These are phyloP conservation scores for Mola mola DNA, from an alignment of 2,113 vertebrate genomes.

Conservation along the genomic window DNA sequence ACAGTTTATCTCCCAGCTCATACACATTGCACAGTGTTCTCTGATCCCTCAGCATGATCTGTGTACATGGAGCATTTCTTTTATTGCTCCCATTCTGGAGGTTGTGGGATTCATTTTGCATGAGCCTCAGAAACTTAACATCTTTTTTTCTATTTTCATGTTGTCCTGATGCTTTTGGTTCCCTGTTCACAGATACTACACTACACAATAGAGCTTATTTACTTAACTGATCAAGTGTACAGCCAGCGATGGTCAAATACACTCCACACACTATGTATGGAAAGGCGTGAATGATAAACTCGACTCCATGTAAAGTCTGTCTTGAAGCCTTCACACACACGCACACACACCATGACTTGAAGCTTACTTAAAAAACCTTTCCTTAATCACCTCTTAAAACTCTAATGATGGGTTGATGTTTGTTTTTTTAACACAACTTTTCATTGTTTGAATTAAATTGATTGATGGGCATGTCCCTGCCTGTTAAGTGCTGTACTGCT, in stretches of 20 bases:
- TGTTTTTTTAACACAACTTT: slow-evolving; percentile 5
- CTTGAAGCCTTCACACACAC: too few relatives aligned
- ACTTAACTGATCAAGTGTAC: too few relatives aligned
- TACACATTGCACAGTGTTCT: neutral
- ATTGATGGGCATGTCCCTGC: slow-evolving; percentile 1
- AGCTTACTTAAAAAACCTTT: too few relatives aligned
- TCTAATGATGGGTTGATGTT: slow-evolving; percentile 7
- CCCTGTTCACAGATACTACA: too few relatives aligned
- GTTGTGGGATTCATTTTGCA: neutral
- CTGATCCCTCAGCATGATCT: neutral
- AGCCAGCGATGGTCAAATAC: too few relatives aligned
- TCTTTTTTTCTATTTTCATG: too few relatives aligned
- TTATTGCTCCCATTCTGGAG: too few relatives aligned
- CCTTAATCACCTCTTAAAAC: slow-evolving; percentile 22
- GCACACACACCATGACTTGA: slow-evolving; percentile 28
- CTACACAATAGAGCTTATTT: too few relatives aligned
- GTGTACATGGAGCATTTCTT: neutral
- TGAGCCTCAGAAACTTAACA: neutral
- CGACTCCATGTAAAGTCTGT: too few relatives aligned
- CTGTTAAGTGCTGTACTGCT: neutral
- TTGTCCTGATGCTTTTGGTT: too few relatives aligned
- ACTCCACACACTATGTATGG: too few relatives aligned
- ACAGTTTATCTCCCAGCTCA: neutral
- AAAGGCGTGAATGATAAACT: too few relatives aligned
- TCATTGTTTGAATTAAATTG: neutral